Percentiles rank a stretch among this genome's conserved stretches.
Evolutionary conservation across 2,797 vertebrate species (phyloP).

Genomic region (Xenops minutus): DNA sequence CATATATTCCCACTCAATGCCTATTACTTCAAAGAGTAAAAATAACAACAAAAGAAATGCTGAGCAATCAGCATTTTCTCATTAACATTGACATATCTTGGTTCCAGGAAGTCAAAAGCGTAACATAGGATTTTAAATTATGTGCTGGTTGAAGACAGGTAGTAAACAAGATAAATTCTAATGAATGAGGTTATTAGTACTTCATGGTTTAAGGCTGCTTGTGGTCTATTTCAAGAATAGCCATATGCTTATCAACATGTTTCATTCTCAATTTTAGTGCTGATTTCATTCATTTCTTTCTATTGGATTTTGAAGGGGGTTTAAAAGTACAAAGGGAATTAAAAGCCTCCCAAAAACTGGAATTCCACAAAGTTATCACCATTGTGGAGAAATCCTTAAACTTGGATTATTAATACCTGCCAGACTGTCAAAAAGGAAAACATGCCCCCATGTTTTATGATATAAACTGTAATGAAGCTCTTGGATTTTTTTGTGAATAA

Average conservation of each 20-base stretch:
- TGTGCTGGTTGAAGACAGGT: neutral
- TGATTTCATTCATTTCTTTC: neutral
- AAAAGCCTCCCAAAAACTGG: neutral
- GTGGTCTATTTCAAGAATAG: neutral
- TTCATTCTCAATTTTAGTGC: neutral
- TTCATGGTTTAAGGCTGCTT: neutral
- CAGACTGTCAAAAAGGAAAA: neutral
- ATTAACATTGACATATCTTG: neutral
- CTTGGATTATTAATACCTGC: neutral
- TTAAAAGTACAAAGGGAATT: neutral
- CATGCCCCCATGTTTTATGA: fast-evolving
- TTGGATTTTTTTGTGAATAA: neutral
- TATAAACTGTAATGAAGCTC: neutral
- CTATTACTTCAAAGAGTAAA: neutral
- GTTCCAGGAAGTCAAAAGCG: neutral
- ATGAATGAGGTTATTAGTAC: neutral
- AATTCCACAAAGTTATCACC: neutral
- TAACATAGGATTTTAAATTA: neutral
- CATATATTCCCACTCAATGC: neutral
- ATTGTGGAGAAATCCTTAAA: neutral
- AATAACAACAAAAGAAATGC: neutral
- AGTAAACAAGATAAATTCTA: neutral
- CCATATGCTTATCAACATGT: neutral
- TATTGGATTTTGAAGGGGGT: neutral
- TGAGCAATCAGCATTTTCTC: neutral